Evolutionary conservation across 1,140 invertebrate species (phyloP).

Genomic region (Microplitis demolitor): DNA sequence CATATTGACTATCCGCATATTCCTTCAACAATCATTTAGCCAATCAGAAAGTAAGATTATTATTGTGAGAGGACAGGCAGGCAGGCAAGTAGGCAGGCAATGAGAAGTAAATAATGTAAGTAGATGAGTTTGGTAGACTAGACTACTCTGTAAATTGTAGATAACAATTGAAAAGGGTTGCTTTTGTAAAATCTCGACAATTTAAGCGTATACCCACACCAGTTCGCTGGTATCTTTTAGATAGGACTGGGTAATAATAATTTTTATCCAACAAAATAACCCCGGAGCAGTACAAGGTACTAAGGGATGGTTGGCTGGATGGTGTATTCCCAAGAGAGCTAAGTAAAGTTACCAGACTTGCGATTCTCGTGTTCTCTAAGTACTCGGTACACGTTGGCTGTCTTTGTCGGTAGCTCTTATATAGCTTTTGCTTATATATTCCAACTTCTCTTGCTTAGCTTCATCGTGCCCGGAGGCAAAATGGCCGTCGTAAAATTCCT

Average conservation of each 20-base stretch:
- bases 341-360: neutral
- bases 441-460: neutral
- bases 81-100: no score
- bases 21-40: no score
- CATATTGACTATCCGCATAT: no score
- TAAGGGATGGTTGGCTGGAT: neutral
- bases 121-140: no score
- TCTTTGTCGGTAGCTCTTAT: neutral
- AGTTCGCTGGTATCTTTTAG: no score
- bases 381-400: neutral
- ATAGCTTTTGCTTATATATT: neutral
- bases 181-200: no score
- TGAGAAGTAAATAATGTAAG: neutral
- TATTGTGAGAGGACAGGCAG: no score
- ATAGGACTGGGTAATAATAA: conserved; percentile 1
- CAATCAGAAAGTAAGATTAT: no score
- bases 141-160: no score
- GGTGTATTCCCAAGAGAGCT: conserved; percentile 2
- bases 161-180: no score
- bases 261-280: conserved; percentile 4
- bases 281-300: neutral
- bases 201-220: no score
- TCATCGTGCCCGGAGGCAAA: conserved; percentile 5
- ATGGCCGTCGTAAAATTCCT: conserved; percentile 20
- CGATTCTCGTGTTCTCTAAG: neutral